These are phyloP conservation scores for Pogonus chalceus DNA, from an alignment of 1,140 invertebrate genomes.

Conservation along the genomic window DNA sequence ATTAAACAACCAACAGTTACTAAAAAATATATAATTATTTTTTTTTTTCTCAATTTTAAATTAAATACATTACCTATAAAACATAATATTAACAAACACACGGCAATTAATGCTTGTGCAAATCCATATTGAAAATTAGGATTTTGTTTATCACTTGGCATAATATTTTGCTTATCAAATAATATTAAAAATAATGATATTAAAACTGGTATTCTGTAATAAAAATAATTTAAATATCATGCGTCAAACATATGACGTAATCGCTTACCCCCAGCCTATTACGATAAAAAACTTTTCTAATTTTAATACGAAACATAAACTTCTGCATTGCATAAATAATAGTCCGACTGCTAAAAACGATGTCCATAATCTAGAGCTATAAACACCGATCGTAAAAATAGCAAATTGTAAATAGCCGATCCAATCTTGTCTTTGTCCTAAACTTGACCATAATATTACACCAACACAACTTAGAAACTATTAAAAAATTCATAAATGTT, in stretches of 20 bases:
- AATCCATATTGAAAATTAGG: constrained; percentile 73
- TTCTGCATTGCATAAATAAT: constrained; percentile 70
- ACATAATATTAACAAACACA: constrained; percentile 52
- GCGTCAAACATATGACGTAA: constrained; percentile 9
- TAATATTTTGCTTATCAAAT: constrained; percentile 37
- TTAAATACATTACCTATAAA: constrained; percentile 47
- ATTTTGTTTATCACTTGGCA: constrained; percentile 47
- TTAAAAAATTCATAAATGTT: constrained; percentile 12
- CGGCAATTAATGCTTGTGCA: constrained; percentile 56
- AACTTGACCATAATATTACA: constrained; percentile 55
- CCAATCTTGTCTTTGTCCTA: constrained; percentile 39
- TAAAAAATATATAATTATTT: constrained; percentile 27
- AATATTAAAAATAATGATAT: constrained; percentile 35
- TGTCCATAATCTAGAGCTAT: constrained; percentile 74
- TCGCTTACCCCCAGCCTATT: constrained; percentile 66
- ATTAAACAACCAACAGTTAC: constrained; percentile 65
- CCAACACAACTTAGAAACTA: constrained; percentile 52
- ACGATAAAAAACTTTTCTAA: constrained; percentile 58
- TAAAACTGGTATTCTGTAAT: constrained; percentile 40
- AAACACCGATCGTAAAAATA: constrained; percentile 61
- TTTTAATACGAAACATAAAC: constrained; percentile 67
- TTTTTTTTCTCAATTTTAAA: constrained; percentile 10
- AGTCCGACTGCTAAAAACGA: constrained; percentile 68
- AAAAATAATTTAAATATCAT: not conserved
- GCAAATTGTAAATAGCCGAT: constrained; percentile 59